Conservation (phyloP, 2,797 vertebrate genomes). For the Malacoraja senta region DNA sequence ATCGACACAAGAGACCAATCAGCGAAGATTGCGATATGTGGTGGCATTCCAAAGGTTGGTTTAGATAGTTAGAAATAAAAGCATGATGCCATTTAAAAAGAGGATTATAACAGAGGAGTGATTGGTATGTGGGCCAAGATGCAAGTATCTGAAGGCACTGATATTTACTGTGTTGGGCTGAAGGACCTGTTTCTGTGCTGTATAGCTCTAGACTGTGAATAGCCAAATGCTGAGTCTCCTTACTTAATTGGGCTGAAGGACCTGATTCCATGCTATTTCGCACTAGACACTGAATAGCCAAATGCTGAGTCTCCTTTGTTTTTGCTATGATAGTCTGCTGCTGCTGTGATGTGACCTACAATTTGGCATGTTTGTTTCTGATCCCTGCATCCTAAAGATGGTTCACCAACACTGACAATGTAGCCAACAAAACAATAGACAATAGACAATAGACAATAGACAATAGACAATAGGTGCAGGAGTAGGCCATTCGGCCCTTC, state of each 20-base stretch:
- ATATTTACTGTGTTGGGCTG: background rate
- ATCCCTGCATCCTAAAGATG: background rate
- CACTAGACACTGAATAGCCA: background rate
- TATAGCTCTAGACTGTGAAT: background rate
- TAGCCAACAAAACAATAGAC: background rate
- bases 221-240: background rate
- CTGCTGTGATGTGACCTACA: background rate
- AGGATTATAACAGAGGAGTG: background rate
- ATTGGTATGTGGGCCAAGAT: background rate
- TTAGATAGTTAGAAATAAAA: too few species aligned
- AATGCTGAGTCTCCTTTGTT: background rate
- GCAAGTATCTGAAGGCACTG: background rate
- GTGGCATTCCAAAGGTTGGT: too few species aligned
- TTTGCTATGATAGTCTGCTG: background rate
- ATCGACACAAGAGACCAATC: too few species aligned
- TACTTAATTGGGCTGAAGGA: background rate
- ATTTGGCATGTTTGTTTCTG: background rate
- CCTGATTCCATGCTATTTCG: too few species aligned
- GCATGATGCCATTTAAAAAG: too few species aligned
- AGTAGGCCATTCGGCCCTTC: too few species aligned
- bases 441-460: too few species aligned
- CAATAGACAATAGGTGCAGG: too few species aligned
- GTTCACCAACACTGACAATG: background rate
- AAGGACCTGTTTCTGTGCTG: background rate
- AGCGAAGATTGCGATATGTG: too few species aligned